Base-by-base conservation (phyloP, 2,797 vertebrate species). In the Rhinatrema bivittatum region DNA sequence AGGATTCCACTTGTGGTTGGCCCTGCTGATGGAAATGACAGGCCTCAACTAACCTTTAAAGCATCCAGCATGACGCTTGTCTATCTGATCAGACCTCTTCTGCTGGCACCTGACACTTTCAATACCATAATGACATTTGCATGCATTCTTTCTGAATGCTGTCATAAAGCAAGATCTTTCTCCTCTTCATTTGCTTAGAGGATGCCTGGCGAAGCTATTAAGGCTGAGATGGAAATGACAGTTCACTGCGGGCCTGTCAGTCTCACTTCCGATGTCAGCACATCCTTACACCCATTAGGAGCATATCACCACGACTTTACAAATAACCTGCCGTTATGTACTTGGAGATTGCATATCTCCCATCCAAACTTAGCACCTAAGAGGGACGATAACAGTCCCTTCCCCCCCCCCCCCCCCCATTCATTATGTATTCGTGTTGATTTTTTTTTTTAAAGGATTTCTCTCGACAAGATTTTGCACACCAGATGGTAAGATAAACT, bases 21-120 rank as follows among this genome's bases (percentile, higher is more conserved):
- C 72, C n/a, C 70, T 65, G 62, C 76, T 74, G 80, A 82, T 85
- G 72, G 74, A 77, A 82, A 84, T 85, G 84, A 87, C 86, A 85
- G 79, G 78, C 79, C 82, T 83, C 76, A 68, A 68, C 81, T 81
- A 79, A 74, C 76, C 77, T 76, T n/a, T 75, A 70, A 79, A 83
- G 78, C 74, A 70, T 68, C 66, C 55, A 68, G 72, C 75, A 60
- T 38, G 65, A 72, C 72, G 70, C 79, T 71, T 77, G 79, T 81
- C 76, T 78, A 56, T 78, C 70, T 78, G 83, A 80, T 84, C 80
- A 82, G 76, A 74, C 69, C 54, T 78, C 70, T 76, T 79, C 66
- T 45, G 65, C 78, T 81, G 83, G 81, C 84, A 87, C 75, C 75
- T 81, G 73, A 71, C 70, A 78, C 72, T 74, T 72, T 65, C 71